These are phyloP conservation scores for Clarias platycephalus DNA, from an alignment of 2,797 vertebrate genomes.

Conservation along the genomic window DNA sequence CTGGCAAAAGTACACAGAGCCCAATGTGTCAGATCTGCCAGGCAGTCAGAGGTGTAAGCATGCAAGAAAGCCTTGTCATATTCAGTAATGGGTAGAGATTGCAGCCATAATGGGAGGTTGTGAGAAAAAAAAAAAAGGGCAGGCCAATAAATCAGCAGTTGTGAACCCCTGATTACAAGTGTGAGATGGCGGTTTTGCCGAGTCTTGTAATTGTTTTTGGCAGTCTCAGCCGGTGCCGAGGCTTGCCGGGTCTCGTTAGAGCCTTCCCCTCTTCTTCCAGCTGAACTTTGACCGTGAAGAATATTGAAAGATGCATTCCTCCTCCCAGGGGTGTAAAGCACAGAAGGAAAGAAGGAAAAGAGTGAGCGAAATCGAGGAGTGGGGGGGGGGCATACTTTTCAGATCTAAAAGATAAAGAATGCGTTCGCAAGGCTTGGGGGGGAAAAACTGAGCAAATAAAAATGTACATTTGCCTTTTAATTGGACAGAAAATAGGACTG, in stretches of 20 bases:
- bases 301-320: slow-evolving; percentile 72
- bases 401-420: slow-evolving; percentile 76
- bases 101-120: slow-evolving; percentile 76
- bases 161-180: slow-evolving; percentile 74
- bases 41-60: slow-evolving; percentile 49
- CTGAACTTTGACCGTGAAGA: slow-evolving; percentile 78
- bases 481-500: slow-evolving; percentile 75
- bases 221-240: slow-evolving; percentile 64
- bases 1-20: not conserved
- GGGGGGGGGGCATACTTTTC: slow-evolving; percentile 61
- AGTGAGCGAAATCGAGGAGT: not conserved
- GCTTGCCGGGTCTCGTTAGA: slow-evolving; percentile 43
- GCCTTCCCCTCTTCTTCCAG: slow-evolving; percentile 56
- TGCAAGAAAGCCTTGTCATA: slow-evolving; percentile 69
- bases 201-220: slow-evolving; percentile 72
- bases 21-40: slow-evolving; percentile 28
- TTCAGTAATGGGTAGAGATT: slow-evolving; percentile 80
- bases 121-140: slow-evolving; percentile 61
- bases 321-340: slow-evolving; percentile 62
- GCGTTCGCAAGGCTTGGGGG: slow-evolving; percentile 61
- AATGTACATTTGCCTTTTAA: slow-evolving; percentile 75
- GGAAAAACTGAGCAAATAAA: slow-evolving; percentile 63
- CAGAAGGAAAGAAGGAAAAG: not conserved
- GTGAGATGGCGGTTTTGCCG: slow-evolving; percentile 55
- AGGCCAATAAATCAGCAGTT: slow-evolving; percentile 75